Base-by-base conservation (phyloP, 2,797 vertebrate species). In the Coranthus polyacanthus region DNA sequence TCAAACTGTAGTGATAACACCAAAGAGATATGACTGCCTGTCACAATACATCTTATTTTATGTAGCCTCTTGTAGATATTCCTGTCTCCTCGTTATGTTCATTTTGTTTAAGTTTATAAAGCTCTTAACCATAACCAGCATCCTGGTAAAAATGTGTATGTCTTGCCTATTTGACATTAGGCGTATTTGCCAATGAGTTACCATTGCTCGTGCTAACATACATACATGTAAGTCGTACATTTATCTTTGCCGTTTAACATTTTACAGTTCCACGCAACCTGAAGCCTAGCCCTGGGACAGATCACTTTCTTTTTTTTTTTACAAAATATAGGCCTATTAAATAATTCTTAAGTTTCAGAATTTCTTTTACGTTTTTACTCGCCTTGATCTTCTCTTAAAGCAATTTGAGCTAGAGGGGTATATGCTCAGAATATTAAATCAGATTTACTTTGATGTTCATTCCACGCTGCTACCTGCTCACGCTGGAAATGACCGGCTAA, bases 371-470 rank as follows among this genome's bases (percentile, higher is more conserved):
- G 54, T 60, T 82, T 61, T 57, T 16, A 68, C 54, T 63, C 49
- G 15, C 18, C 61, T 70, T 42, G 13, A 73, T 78, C 77, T 71
- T 24, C 36, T 68, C 37, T 61, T 72, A 69, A 53, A 66, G 46
- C 38, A 62, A 57, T 80, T 61, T 76, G 44, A 67, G 11, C 16
- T 38, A n/a, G 46, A 62, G 17, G 13, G 60, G 15, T 47, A 24
- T 61, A 49, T 24, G 68, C 44, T 67, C 51, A 5, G 53, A 78
- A 83, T 73, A 72, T 52, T 4, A 79, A 75, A 69, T 62, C 38
- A 52, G 70, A 78, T 65, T 78, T 63, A 68, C 76, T 72, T 76
- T 79, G 53, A 85, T 72, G 78, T 85, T 76, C 38, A 18, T 51
- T 53, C 24, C 5, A 16, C 44, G 47, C 16, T 41, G 58, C 24